Evolutionary conservation across 2,113 vertebrate species (phyloP), one percentile per base, ranked within the genome.

Genomic region (Crotalus tigris): DNA sequence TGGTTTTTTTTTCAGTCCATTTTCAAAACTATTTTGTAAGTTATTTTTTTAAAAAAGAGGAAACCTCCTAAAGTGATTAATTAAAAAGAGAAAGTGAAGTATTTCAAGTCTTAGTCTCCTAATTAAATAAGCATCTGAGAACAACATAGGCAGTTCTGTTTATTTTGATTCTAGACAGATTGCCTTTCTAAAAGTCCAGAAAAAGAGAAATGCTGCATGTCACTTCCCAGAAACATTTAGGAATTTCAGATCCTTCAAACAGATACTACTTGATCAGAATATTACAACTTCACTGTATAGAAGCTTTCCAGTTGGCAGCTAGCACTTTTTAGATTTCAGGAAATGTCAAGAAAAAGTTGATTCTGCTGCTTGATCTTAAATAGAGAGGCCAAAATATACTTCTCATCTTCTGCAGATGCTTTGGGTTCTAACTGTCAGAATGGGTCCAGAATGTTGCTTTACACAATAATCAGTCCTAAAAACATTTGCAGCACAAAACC

Each of bases 281-380:
- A 88, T 87, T 75, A 64, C 1, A 24, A 17, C 44, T 93, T 93
- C 96, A 96, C 87, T 88, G 91, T 75, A 54, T 92, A 94, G 91
- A 95, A 96, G 96, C 90, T 95, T 97, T 95, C 95, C 96, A 93
- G 59, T 90, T 90, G 0, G 8, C 12, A 91, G 95, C 95, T 97
- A 96, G 95, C 91, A 64, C 91, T 64, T n/a, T 89, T 95, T 96
- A 0, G 0, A 39, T 90, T 88, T 88, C 90, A 89, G 64, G 9
- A n/a, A 0, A 0, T 85, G 87, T 91, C 92, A 53, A 88, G 93
- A 93, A 90, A 94, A 91, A 3, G 54, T 75, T 87, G 0, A 0
- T 0, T 0, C 93, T 94, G 1, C 0, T 26, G 54, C 29, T 54
- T 91, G 88, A 59, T 59, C 58, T 21, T 61, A 51, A 26, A 87